Evolutionary conservation across 2,888 invertebrate species (phyloP), one percentile per base, ranked within the genome.

Genomic region (Alloplasta piceator): DNA sequence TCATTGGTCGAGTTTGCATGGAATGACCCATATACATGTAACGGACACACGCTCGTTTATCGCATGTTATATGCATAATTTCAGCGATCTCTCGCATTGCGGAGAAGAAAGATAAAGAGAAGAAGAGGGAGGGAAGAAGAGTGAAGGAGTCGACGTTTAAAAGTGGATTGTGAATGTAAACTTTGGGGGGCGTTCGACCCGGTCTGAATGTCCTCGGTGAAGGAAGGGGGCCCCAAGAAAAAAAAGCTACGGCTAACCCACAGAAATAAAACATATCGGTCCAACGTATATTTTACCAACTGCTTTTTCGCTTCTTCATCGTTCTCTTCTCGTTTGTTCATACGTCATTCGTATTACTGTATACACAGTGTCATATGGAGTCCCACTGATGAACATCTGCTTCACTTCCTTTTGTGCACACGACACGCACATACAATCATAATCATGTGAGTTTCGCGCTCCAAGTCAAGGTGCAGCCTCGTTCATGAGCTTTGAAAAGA

Each of bases 11-110:
- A n/a, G n/a, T n/a, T n/a, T n/a, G n/a, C n/a, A n/a, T n/a, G n/a
- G n/a, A n/a, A n/a, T n/a, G n/a, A n/a, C n/a, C n/a, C n/a, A n/a
- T 26, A 26, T 26, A 26, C 1, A 14, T 60, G 68, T 82, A 84
- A 84, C 83, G 84, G 83, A 55, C 64, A 56, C 71, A 46, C 38
- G 50, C 14, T 7, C 43, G 60, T 70, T 77, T 81, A 73, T 73
- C 68, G 66, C 26, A 61, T n/a, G 55, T 43, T 43, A 43, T 39
- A 50, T 61, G 67, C 3, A 77, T 50, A 58, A 39, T 46, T 48
- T 36, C n/a, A 10, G 66, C 6, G 58, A 43, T 38, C 46, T 26
- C 26, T 55, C 36, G 41, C 48, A 55, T 43, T 58, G 38, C 39
- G 14, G 48, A 39, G 64, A 64, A 58, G 16, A 56, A 46, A 52